Base-by-base conservation (phyloP, 2,113 vertebrate genomes). In the Hemicordylus capensis region DNA sequence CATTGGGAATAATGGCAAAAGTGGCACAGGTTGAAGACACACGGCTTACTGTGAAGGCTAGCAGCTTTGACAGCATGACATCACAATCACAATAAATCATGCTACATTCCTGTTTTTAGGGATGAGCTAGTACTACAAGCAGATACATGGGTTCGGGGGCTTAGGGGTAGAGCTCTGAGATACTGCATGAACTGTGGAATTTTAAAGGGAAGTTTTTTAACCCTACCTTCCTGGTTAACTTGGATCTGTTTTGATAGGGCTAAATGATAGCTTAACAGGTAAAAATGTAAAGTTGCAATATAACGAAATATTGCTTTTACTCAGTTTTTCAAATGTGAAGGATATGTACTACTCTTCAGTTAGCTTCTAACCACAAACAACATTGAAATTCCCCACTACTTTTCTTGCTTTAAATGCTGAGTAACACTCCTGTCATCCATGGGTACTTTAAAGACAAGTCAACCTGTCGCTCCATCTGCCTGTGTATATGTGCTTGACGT, bases 401-500 rank as follows among this genome's bases (percentile, higher is more conserved):
- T 90, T 39, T 46, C 17, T 19, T 80, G n/a, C 87, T 17, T 76
- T 91, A 61, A 78, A 51, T 82, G 75, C 86, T 69, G 63, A 61
- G 77, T 80, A 84, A 85, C 7, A 3, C 69, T 56, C 59, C 28
- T 66, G 59, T 85, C 90, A 89, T 46, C 67, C 64, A 37, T 74
- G 51, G 83, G 85, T 74, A 74, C 83, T 89, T 63, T 88, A 74
- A 79, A 77, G 86, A 77, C 44, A 88, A 89, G 80, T 81, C 76
- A 85, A 48, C 59, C 83, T 93, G 85, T 92, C 51, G 48, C 26
- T 87, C 87, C 20, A 83, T 87, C 91, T 91, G 8, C 89, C 90
- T 91, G 56, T 59, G 85, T 93, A 56, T 54, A 85, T 93, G 89
- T 89, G 74, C 63, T 93, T 94, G 79, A 61, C 59, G 61, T 92